Base-by-base conservation (phyloP, 2,797 vertebrate genomes). In the Denticeps clupeoides region DNA sequence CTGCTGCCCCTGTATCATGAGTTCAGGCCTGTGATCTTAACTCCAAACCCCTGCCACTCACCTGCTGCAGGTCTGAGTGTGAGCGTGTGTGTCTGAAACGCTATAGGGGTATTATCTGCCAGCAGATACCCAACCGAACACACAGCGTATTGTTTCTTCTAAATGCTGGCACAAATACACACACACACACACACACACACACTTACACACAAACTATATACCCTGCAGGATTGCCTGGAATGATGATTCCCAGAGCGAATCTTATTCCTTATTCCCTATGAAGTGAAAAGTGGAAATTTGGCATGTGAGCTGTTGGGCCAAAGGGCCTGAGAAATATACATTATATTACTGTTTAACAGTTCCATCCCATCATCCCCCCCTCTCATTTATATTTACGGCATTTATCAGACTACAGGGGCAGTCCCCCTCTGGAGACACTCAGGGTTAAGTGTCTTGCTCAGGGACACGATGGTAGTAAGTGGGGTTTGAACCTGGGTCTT, bases 61-160 rank as follows among this genome's bases (percentile, higher is more conserved):
- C 63, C 43, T 65, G 58, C 69, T 62, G 67, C 61, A 41, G 47
- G 65, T 16, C 22, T 51, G 69, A 50, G 41, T 72, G 68, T 63
- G 69, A 67, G 59, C 41, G 42, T 69, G 68, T 63, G 69, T 67
- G 60, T 72, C 63, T 68, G 72, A 64, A 81, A 80, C 52, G 70
- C 71, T 74, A 82, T 77, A 73, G 51, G 61, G 71, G 64, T 60
- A 81, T 82, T 82, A 80, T 74, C 67, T 70, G 72, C 63, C 58
- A 78, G 76, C 67, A 63, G 75, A 82, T 75, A 79, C 58, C 44
- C 13, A 48, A 63, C 62, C 60, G 25, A 73, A 74, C 44, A 53
- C 67, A 63, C 51, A 7, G 50, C 19, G 49, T 55, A 65, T 72
- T 80, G 72, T 71, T 73, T 68, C 65, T 71, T 65, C 61, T 37